A percentile compares a stretch with the other conserved stretches of the same genome.
Conservation (phyloP, 2,113 vertebrate genomes). For the Atractosteus spatula region DNA sequence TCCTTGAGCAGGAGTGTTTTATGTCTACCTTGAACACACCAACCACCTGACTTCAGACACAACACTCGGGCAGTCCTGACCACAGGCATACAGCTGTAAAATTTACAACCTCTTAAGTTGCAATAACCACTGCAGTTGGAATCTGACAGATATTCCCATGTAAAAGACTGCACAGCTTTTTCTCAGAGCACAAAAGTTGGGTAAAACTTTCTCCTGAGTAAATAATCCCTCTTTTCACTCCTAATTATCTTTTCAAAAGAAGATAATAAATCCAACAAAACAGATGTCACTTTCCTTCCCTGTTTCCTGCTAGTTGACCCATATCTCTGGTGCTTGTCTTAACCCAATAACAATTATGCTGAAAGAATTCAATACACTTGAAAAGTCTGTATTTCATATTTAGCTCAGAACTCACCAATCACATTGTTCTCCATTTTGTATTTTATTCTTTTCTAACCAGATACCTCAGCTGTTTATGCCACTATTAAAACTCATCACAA, state of each 20-base stretch:
- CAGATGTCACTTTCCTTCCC: conserved; percentile 23
- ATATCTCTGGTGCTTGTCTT: background rate
- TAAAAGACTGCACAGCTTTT: conserved; percentile 22
- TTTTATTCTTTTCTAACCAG: background rate
- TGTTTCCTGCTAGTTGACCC: conserved; percentile 7
- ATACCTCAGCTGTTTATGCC: no score
- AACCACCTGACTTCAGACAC: conserved; percentile 72
- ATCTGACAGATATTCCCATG: conserved; percentile 41
- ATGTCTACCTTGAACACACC: conserved; percentile 70
- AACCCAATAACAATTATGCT: background rate
- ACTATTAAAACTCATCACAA: no score
- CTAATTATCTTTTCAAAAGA: conserved; percentile 42
- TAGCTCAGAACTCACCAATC: background rate
- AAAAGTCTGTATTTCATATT: conserved; percentile 12
- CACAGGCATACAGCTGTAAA: conserved; percentile 65
- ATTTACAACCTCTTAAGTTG: conserved; percentile 68
- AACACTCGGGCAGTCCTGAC: conserved; percentile 65
- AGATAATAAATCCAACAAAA: conserved; percentile 33
- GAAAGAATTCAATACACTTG: background rate
- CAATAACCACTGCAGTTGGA: conserved; percentile 51
- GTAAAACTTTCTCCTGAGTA: conserved; percentile 33
- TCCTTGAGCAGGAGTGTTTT: conserved; percentile 58
- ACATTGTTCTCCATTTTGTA: background rate
- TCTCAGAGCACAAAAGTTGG: conserved; percentile 28
- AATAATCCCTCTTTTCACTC: conserved; percentile 34